phyloP scores from a whole-genome alignment of 2,113 vertebrate genomes.

The Pagrus major region DNA sequence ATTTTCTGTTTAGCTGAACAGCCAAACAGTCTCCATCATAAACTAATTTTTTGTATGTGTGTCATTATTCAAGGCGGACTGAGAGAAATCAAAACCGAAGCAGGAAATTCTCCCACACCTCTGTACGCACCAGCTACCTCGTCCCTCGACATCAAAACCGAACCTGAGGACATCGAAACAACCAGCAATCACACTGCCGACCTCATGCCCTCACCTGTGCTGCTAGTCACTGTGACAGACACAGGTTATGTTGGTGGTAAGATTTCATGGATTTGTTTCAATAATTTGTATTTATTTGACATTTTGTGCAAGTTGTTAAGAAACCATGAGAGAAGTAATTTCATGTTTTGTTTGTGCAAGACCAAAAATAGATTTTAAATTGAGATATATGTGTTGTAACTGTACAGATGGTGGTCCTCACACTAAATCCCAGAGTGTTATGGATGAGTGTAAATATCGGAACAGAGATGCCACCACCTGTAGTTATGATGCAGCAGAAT shows the following conservation, averaged over 20 bases:
- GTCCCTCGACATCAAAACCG: not conserved
- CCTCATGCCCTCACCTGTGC: not conserved
- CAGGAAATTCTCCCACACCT: not conserved
- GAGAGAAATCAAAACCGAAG: not conserved
- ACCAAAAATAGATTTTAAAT: not conserved
- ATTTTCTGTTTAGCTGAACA: too few species aligned
- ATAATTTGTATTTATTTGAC: too few species aligned
- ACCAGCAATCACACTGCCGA: not conserved
- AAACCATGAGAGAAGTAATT: not conserved
- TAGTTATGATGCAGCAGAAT: not conserved
- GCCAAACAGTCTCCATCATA: too few species aligned
- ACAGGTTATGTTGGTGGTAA: too few species aligned
- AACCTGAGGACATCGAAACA: not conserved
- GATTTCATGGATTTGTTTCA: too few species aligned
- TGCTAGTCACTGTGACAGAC: too few species aligned
- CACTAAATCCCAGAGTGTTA: rapidly evolving
- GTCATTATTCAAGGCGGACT: too few species aligned
- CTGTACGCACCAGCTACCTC: not conserved
- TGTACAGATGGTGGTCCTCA: not conserved
- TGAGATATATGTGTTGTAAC: not conserved
- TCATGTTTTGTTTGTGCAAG: too few species aligned
- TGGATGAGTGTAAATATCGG: rapidly evolving
- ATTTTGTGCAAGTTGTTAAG: not conserved
- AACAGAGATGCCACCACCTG: not conserved
- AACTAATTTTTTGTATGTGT: too few species aligned